Percentiles rank a stretch among this genome's conserved stretches.
Evolutionary conservation across 2,797 vertebrate species (phyloP).

Genomic region (Neomorphus geoffroyi): DNA sequence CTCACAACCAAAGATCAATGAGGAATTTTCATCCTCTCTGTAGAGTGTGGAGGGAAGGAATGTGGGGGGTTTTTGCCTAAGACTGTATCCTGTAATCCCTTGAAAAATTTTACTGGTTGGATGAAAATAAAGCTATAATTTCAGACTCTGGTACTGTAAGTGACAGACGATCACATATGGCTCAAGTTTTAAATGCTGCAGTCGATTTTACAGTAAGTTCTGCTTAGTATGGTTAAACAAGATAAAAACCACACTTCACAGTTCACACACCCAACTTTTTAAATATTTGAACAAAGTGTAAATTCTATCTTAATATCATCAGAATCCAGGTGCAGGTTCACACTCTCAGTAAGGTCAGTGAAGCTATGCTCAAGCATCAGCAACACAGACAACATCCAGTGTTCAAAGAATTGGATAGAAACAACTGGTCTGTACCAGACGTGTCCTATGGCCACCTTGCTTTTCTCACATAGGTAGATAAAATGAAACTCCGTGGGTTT

Average conservation of each 20-base stretch:
- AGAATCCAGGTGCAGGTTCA: not conserved
- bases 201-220: not conserved
- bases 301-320: not conserved
- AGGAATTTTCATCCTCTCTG: not conserved
- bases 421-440: not conserved
- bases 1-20: not conserved
- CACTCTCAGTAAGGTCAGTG: not conserved
- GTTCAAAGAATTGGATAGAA: not conserved
- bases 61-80: not conserved
- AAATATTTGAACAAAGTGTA: not conserved
- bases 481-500: not conserved
- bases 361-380: not conserved
- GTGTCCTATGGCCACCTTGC: not conserved
- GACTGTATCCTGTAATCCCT: not conserved
- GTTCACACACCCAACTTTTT: fast-evolving
- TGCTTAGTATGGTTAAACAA: not conserved
- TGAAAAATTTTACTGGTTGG: not conserved
- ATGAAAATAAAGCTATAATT: not conserved
- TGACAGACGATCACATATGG: not conserved
- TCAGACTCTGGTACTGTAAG: not conserved
- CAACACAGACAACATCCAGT: not conserved
- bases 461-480: not conserved
- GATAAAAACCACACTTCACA: not conserved
- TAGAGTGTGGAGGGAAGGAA: not conserved
- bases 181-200: not conserved